Conservation (phyloP, 2,888 invertebrate genomes). For the Xiphydria camelus region DNA sequence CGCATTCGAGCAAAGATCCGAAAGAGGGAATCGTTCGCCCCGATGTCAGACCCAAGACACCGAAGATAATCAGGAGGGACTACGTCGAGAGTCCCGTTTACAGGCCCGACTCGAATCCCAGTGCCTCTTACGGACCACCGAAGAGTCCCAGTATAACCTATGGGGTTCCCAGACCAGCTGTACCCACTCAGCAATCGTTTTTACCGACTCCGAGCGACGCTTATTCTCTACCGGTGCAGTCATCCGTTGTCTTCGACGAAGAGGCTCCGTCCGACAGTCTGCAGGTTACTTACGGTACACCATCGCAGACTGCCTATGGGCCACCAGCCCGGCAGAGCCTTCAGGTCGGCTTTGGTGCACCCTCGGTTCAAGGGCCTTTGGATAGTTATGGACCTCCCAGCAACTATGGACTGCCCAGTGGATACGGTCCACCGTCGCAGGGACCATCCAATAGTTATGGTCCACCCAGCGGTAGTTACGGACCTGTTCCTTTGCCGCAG, state of each 20-base stretch:
- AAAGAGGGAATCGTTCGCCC: slow-evolving; percentile 30
- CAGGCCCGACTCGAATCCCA: slow-evolving; percentile 23
- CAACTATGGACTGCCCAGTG: slow-evolving; percentile 16
- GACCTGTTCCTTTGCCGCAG: slow-evolving; percentile 10
- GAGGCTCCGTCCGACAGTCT: slow-evolving; percentile 18
- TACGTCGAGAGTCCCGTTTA: slow-evolving; percentile 39
- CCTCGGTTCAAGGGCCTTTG: slow-evolving; percentile 12
- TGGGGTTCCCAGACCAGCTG: slow-evolving; percentile 30
- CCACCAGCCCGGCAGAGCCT: too few relatives aligned
- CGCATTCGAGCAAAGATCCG: slow-evolving; percentile 59
- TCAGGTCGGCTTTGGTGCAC: slow-evolving; percentile 21
- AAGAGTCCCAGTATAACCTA: slow-evolving; percentile 45
- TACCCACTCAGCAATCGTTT: slow-evolving; percentile 18
- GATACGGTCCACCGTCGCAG: slow-evolving; percentile 3
- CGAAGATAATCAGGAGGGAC: slow-evolving; percentile 35
- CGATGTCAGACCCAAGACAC: slow-evolving; percentile 16
- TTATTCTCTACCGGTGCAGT: slow-evolving; percentile 32
- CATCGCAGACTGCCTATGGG: slow-evolving; percentile 25
- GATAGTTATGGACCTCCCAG: slow-evolving; percentile 25
- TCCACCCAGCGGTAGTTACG: slow-evolving; percentile 12
- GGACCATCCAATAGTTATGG: slow-evolving; percentile 18
- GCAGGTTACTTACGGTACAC: slow-evolving; percentile 10
- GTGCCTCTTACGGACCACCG: slow-evolving; percentile 24
- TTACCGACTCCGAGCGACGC: slow-evolving; percentile 32
- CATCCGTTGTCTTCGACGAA: slow-evolving; percentile 25